These are phyloP conservation scores for Noturus placidus DNA, from an alignment of 2,113 vertebrate species.

Conservation along the genomic window DNA sequence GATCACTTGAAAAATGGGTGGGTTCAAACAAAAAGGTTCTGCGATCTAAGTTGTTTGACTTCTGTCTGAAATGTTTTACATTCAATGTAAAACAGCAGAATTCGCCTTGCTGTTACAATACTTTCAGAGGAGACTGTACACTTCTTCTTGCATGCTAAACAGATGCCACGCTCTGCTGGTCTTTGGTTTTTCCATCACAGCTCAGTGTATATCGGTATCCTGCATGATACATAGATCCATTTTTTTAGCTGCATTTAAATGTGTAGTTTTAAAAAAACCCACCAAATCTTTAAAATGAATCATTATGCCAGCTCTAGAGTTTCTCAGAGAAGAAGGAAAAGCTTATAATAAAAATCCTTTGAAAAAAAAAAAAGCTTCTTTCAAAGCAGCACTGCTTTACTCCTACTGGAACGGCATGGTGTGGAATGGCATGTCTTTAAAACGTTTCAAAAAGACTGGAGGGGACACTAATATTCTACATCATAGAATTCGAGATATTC, in stretches of 20 bases:
- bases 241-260: neutral
- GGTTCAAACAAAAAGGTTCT: no score
- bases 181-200: neutral
- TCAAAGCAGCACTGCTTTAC: neutral
- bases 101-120: no score
- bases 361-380: neutral
- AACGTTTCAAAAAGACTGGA: neutral
- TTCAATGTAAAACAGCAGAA: no score
- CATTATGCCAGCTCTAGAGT: neutral
- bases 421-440: conserved; percentile 10
- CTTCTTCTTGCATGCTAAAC: neutral
- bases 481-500: neutral
- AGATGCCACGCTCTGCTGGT: neutral
- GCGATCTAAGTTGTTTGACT: no score
- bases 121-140: no score
- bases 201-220: neutral
- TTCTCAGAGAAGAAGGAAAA: neutral
- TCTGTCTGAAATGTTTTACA: no score
- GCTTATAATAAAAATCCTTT: neutral
- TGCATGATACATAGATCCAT: neutral
- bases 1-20: no score
- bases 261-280: neutral
- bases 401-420: neutral
- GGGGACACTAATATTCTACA: neutral
- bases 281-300: neutral